Conservation (phyloP, 2,888 invertebrate species). For the Caenorhabditis sp. region DNA sequence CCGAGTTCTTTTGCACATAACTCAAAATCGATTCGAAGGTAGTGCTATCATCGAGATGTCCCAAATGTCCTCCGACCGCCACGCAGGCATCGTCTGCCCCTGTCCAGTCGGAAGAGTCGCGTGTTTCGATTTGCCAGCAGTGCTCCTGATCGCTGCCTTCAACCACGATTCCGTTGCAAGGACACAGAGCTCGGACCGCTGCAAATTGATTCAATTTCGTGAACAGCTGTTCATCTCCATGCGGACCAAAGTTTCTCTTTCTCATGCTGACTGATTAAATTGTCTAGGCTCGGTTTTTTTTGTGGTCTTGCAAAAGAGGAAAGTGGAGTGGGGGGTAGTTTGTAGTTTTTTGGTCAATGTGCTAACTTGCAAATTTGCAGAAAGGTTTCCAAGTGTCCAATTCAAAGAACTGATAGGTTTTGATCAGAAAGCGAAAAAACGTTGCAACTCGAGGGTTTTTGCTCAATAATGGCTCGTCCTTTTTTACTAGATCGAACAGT, state of each 20-base stretch:
- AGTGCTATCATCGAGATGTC: slow-evolving; percentile 50
- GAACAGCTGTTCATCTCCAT: slow-evolving; percentile 26
- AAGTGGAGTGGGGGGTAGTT: no score
- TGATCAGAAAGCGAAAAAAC: no score
- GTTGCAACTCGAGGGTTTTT: no score
- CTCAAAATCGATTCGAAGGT: slow-evolving; percentile 14
- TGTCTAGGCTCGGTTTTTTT: slow-evolving; percentile 12
- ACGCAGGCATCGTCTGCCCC: slow-evolving; percentile 65
- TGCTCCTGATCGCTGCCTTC: slow-evolving; percentile 53
- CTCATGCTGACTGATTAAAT: background rate
- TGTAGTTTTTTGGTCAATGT: no score
- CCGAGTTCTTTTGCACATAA: slow-evolving; percentile 53
- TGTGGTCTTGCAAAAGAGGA: no score
- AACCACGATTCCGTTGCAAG: slow-evolving; percentile 52
- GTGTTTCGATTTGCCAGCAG: slow-evolving; percentile 57
- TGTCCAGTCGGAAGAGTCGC: slow-evolving; percentile 55
- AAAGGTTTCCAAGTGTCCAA: no score
- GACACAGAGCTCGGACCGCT: slow-evolving; percentile 39
- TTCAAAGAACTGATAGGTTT: no score
- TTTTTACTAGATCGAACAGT: no score
- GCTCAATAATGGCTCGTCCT: no score
- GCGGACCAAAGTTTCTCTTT: background rate
- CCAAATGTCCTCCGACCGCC: slow-evolving; percentile 66
- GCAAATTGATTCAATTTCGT: slow-evolving; percentile 13
- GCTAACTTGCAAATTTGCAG: no score